Conservation (phyloP, 2,113 vertebrate species). For the Oryzias woworae region DNA sequence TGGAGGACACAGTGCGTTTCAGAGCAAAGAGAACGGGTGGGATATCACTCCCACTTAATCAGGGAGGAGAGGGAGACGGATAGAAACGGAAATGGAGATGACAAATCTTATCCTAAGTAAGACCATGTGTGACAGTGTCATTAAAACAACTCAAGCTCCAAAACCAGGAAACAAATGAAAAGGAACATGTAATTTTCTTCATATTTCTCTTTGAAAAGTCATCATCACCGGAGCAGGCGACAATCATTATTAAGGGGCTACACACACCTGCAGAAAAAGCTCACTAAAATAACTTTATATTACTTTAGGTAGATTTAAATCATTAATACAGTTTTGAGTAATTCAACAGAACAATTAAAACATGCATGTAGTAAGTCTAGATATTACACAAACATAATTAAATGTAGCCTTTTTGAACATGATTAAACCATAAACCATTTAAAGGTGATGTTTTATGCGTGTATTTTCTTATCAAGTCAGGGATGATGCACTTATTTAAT, state of each 20-base stretch:
- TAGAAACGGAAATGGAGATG: constrained; percentile 14
- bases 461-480: no score
- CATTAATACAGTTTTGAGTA: no score
- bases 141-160: background rate
- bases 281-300: no score
- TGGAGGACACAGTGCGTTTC: constrained; percentile 29
- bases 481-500: no score
- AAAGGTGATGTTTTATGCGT: no score
- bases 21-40: constrained; percentile 21
- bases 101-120: constrained; percentile 6
- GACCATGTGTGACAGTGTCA: background rate
- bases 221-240: background rate
- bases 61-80: constrained; percentile 20
- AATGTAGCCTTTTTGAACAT: no score
- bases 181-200: background rate
- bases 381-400: no score
- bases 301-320: no score
- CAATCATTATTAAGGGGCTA: background rate
- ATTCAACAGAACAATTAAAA: no score
- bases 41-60: constrained; percentile 31
- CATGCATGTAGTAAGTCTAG: no score
- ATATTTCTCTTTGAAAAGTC: background rate
- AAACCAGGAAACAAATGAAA: background rate
- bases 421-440: no score
- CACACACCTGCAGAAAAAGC: no score